Base-by-base conservation (phyloP, 2,113 vertebrate genomes). In the Callaeas wilsoni region DNA sequence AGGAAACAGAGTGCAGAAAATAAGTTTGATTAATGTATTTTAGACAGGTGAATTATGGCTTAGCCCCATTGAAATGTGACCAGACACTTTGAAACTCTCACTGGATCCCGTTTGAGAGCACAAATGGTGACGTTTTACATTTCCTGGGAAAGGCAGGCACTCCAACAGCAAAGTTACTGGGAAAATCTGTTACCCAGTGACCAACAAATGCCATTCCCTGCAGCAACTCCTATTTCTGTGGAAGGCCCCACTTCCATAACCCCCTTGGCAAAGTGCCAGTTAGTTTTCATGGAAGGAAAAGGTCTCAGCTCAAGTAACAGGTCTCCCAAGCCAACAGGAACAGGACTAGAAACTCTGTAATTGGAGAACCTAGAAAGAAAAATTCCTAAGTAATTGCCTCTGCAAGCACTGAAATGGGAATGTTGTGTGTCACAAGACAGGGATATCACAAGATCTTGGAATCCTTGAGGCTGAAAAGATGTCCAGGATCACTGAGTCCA, bases 1-100 rank as follows among this genome's bases (percentile, higher is more conserved):
- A 96, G 71, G 71, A 92, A 94, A 67, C 56, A 74, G 91, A 89
- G 65, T 74, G 81, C 67, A 87, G 87, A 96, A 93, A 94, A 85
- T 67, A 75, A 77, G 68, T 63, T 78, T 86, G 93, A 96, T 96
- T 44, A 77, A 96, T 94, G 60, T 25, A 57, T 92, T 90, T 93
- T 53, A 57, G 33, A 59, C 56, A n/a, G 46, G 83, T 87, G 83
- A 94, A 52, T 91, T 81, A 75, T 37, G 46, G 71, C 69, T 88
- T 17, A 81, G 68, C 85, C 71, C 49, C 3, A 2, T 1, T 85
- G 82, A 94, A 96, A 96, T 95, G 92, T 78, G 92, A 95, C 71
- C 92, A 96, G 96, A 90, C 90, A 90, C 90, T 94, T 81, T 86
- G 90, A 95, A 95, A 75, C 69, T 84, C 85, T 81, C 3, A 0